These are phyloP conservation scores for Hoplias malabaricus DNA, from an alignment of 2,113 vertebrate genomes.

Conservation along the genomic window DNA sequence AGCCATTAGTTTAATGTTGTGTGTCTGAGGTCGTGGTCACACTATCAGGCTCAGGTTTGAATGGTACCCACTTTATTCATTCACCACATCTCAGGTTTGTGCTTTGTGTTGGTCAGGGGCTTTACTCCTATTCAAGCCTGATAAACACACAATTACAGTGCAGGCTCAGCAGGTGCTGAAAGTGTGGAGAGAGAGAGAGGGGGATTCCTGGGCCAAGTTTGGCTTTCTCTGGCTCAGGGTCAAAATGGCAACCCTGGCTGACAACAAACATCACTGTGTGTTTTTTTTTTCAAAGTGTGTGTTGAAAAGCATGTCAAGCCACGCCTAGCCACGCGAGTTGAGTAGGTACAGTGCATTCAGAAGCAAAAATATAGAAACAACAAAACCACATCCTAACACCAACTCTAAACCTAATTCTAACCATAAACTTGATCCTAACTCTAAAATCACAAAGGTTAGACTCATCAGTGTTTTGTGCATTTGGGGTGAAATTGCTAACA, in stretches of 20 bases:
- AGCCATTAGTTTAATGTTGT: constrained; percentile 43
- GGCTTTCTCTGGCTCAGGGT: constrained; percentile 47
- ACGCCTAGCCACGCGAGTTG: no score
- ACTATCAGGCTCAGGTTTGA: constrained; percentile 39
- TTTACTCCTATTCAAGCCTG: constrained; percentile 57
- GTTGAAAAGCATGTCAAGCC: no score
- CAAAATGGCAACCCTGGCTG: constrained; percentile 45
- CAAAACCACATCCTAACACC: no score
- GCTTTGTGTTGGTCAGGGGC: constrained; percentile 59
- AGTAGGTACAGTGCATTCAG: no score
- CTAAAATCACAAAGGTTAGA: no score
- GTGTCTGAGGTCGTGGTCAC: constrained; percentile 24
- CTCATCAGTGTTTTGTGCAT: no score
- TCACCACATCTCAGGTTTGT: constrained; percentile 56
- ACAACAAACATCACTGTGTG: not conserved
- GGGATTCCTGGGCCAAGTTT: constrained; percentile 1
- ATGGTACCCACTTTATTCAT: constrained; percentile 52
- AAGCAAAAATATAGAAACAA: no score
- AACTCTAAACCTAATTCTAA: no score
- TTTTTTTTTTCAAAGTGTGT: no score
- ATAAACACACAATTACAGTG: constrained; percentile 60
- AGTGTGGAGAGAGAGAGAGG: not conserved
- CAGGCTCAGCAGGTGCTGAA: constrained; percentile 64
- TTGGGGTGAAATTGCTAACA: no score
- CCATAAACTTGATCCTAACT: no score